A percentile compares a stretch with the other conserved stretches of the same genome.
These are phyloP conservation scores for Batillaria attramentaria DNA, from an alignment of 1,140 invertebrate species.

Conservation along the genomic window DNA sequence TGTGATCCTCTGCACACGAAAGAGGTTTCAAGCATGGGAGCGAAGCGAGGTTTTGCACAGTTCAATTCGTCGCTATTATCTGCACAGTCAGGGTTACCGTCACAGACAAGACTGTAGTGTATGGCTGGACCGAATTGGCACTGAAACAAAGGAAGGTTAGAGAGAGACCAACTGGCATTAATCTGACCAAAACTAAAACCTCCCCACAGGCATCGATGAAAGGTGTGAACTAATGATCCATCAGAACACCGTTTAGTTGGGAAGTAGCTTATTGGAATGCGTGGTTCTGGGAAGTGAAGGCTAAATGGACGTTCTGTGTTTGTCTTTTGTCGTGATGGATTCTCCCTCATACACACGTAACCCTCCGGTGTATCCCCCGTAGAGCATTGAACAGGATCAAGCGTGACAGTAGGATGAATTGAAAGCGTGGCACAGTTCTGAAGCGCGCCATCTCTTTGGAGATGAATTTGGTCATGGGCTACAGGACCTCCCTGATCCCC, in stretches of 20 bases:
- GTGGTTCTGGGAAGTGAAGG: not conserved
- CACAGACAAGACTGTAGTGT: conserved; percentile 31
- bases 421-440: not conserved
- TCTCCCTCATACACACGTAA: conserved; percentile 24
- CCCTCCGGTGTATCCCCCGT: not conserved
- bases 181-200: not conserved
- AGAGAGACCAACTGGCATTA: not conserved
- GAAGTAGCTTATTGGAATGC: not conserved
- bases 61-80: conserved; percentile 28
- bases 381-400: not conserved
- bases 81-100: conserved; percentile 31
- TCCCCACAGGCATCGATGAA: conserved; percentile 6
- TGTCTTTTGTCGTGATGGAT: not conserved
- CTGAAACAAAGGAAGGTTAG: conserved; percentile 1
- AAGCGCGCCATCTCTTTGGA: not conserved
- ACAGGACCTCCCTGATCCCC: conserved; percentile 6
- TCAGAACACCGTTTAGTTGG: conserved; percentile 14
- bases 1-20: conserved; percentile 25
- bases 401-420: not conserved
- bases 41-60: conserved; percentile 20
- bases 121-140: conserved; percentile 5
- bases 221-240: conserved; percentile 18
- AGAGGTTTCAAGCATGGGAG: no score
- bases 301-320: not conserved
- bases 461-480: conserved; percentile 4